phyloP scores from a whole-genome alignment of 2,113 vertebrate genomes.

The Bombycilla garrulus region DNA sequence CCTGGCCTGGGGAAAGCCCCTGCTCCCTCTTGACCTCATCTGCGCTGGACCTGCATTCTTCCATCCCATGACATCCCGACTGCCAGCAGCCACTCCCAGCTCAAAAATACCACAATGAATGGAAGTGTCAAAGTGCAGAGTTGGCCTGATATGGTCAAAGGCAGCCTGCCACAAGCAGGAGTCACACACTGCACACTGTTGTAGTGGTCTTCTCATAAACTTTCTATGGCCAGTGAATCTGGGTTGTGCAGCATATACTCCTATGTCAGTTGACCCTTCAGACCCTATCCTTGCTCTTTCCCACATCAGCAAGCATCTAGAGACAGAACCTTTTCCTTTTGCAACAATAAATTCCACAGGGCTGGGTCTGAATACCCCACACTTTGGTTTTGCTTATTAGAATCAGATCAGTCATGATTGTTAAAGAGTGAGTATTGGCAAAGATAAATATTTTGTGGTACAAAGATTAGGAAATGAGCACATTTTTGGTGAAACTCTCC shows the following conservation, averaged over 20 bases:
- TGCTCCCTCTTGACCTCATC: background rate
- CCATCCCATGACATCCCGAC: background rate
- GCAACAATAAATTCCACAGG: background rate
- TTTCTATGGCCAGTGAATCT: background rate
- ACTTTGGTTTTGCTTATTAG: background rate
- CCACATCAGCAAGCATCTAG: background rate
- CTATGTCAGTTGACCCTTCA: background rate
- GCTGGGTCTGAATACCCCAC: background rate
- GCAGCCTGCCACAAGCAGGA: background rate
- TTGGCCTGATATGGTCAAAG: background rate
- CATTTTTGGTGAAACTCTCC: background rate
- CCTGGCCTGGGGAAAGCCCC: background rate
- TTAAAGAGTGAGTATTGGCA: background rate
- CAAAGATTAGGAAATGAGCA: background rate
- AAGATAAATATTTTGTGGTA: slow-evolving; percentile 5
- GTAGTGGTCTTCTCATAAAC: background rate
- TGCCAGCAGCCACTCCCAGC: background rate
- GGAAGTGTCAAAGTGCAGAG: background rate
- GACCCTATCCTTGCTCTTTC: background rate
- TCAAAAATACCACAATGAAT: background rate
- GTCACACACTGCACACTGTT: background rate
- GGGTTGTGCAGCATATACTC: background rate
- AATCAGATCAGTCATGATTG: background rate
- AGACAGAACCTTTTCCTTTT: background rate
- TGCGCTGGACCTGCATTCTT: rapidly evolving